Percentiles rank a stretch among this genome's conserved stretches.
These are phyloP conservation scores for Sturnira hondurensis DNA, from an alignment of 2,113 vertebrate genomes.

Conservation along the genomic window DNA sequence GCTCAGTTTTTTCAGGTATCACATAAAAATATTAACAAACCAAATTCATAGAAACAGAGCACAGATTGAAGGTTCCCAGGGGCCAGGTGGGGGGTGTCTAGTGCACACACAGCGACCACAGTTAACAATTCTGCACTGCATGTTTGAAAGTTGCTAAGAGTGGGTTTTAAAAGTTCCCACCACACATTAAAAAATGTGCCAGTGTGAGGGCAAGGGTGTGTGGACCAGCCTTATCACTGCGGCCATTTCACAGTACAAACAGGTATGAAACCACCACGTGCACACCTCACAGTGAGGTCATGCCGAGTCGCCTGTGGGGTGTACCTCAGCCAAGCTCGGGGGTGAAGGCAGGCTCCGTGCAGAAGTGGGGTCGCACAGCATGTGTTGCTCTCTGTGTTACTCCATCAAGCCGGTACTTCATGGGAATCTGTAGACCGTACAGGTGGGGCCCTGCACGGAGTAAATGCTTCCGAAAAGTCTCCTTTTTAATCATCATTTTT, in stretches of 20 bases:
- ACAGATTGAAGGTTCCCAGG: not conserved
- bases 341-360: not conserved
- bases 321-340: not conserved
- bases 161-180: not conserved
- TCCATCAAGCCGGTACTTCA: not conserved
- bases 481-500: not conserved
- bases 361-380: not conserved
- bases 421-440: not conserved
- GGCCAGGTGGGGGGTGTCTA: not conserved
- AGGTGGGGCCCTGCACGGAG: rapidly evolving
- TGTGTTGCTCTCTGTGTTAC: not conserved
- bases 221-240: not conserved
- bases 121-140: not conserved
- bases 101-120: not conserved
- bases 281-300: not conserved
- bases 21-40: not conserved
- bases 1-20: not conserved
- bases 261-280: not conserved
- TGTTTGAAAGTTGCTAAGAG: not conserved
- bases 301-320: not conserved
- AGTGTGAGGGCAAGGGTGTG: not conserved
- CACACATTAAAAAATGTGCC: not conserved
- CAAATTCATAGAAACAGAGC: not conserved
- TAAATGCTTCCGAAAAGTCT: not conserved
- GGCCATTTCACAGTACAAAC: not conserved